These are phyloP conservation scores for Agrochola litura DNA, from an alignment of 2,888 invertebrate genomes.

Conservation along the genomic window DNA sequence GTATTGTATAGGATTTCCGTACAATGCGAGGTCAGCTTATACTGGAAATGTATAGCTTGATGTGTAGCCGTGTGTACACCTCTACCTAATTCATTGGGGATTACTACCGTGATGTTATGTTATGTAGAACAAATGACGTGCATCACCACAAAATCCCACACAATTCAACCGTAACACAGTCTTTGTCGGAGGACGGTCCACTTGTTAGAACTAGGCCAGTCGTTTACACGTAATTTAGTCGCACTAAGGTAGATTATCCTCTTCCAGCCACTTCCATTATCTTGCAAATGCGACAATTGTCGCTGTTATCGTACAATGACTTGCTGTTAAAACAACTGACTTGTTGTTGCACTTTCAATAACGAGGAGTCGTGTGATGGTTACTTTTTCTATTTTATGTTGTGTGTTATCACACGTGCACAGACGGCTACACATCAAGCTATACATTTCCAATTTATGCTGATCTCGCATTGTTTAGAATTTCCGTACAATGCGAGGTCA, in stretches of 20 bases:
- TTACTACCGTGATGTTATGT: neutral
- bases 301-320: constrained; percentile 77
- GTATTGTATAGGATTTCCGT: no score
- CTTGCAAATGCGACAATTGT: constrained; percentile 78
- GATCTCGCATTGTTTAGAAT: no score
- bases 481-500: no score
- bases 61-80: no score
- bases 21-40: no score
- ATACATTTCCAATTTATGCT: no score
- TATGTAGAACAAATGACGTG: neutral
- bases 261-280: constrained; percentile 75
- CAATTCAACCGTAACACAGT: constrained; percentile 28
- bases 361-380: constrained; percentile 30
- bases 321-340: constrained; percentile 59
- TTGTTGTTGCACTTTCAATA: constrained; percentile 63
- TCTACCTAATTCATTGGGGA: neutral
- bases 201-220: constrained; percentile 73
- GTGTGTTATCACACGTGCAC: neutral
- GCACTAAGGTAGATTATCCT: constrained; percentile 72
- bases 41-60: no score
- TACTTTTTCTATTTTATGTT: constrained; percentile 20
- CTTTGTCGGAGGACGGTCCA: constrained; percentile 63
- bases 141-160: constrained; percentile 22
- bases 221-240: constrained; percentile 64
- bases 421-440: no score